A percentile compares a stretch with the other conserved stretches of the same genome.
Evolutionary conservation across 2,797 vertebrate genomes (phyloP).

Genomic region (Antrozous pallidus): DNA sequence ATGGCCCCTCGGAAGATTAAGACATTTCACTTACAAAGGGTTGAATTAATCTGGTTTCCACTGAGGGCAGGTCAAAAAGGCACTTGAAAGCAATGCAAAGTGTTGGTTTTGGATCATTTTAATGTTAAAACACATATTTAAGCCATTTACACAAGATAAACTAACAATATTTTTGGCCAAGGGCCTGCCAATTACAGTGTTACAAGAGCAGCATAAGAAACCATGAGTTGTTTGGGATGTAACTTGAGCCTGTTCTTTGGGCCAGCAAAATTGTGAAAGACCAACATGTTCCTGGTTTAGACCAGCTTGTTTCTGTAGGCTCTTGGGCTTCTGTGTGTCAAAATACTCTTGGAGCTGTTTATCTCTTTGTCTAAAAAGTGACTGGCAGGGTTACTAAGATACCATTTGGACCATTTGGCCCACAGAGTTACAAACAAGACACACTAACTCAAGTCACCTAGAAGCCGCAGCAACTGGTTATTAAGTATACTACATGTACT

Average conservation of each 20-base stretch:
- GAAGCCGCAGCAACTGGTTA: neutral
- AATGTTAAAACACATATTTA: constrained; percentile 73
- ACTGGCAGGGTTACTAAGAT: constrained; percentile 1
- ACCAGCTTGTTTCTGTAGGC: constrained; percentile 46
- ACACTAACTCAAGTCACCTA: neutral
- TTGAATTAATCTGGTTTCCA: constrained; percentile 64
- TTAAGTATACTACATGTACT: neutral
- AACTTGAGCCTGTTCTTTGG: constrained; percentile 65
- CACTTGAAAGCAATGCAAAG: constrained; percentile 62
- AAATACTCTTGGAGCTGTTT: constrained; percentile 46
- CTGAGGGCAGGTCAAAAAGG: constrained; percentile 64
- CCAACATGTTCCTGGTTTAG: constrained; percentile 50
- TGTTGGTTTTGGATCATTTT: constrained; percentile 76
- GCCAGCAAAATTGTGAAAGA: constrained; percentile 53
- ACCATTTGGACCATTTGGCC: neutral
- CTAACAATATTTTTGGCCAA: constrained; percentile 68
- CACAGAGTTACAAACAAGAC: neutral
- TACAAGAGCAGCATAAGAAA: constrained; percentile 64
- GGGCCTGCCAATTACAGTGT: constrained; percentile 61
- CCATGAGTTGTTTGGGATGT: constrained; percentile 58
- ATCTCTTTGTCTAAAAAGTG: constrained; percentile 41
- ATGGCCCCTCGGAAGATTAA: constrained; percentile 44
- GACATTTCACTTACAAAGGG: constrained; percentile 63
- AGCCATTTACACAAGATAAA: constrained; percentile 74
- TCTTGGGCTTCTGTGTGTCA: constrained; percentile 64